phyloP scores from a whole-genome alignment of 2,888 invertebrate genomes.

The Panopea generosa region DNA sequence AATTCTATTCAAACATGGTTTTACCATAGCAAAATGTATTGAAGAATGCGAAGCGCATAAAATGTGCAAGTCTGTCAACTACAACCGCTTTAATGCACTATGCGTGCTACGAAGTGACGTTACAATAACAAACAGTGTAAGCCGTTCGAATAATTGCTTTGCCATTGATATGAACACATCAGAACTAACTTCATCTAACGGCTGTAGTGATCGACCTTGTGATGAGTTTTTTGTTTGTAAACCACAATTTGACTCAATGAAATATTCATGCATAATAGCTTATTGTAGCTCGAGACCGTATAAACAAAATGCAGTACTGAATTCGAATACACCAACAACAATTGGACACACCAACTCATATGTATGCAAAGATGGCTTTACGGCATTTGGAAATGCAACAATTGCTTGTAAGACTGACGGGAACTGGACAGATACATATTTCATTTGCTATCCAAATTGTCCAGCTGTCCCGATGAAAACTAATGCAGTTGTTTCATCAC shows the following conservation, averaged over 20 bases:
- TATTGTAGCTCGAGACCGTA: not conserved
- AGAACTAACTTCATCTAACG: not conserved
- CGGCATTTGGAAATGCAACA: not conserved
- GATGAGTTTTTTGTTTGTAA: not conserved
- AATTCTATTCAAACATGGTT: too few species aligned
- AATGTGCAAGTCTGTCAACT: not conserved
- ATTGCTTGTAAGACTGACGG: not conserved
- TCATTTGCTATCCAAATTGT: conserved; percentile 1
- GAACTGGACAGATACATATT: not conserved
- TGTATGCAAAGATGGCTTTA: not conserved
- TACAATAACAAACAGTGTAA: not conserved
- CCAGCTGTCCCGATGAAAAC: not conserved
- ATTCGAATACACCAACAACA: not conserved
- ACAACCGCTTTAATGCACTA: not conserved
- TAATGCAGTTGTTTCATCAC: not conserved
- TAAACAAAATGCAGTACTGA: not conserved
- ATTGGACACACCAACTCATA: not conserved
- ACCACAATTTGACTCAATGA: not conserved
- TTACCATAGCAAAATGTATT: not conserved
- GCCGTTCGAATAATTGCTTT: not conserved
- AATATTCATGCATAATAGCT: not conserved
- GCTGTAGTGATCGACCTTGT: not conserved
- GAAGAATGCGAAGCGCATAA: not conserved
- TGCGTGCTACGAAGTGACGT: not conserved
- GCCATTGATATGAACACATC: not conserved